phyloP scores from a whole-genome alignment of 2,113 vertebrate genomes.

The Lutjanus erythropterus region DNA sequence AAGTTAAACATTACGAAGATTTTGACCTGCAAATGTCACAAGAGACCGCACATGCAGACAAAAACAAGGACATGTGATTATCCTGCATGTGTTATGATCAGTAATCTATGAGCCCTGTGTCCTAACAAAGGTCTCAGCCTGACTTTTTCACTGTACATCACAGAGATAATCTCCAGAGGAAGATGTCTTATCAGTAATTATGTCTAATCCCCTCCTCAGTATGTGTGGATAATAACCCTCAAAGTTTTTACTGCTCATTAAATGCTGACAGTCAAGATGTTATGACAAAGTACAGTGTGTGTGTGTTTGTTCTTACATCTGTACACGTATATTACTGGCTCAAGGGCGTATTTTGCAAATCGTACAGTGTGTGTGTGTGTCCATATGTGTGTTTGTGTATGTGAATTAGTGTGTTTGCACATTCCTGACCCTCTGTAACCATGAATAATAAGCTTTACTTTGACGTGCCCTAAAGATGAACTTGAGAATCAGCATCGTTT shows the following conservation, averaged over 20 bases:
- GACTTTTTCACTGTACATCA: slow-evolving; percentile 49
- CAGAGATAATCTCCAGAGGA: slow-evolving; percentile 65
- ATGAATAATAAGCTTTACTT: slow-evolving; percentile 74
- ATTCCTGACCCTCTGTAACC: slow-evolving; percentile 58
- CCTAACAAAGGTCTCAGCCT: slow-evolving; percentile 36
- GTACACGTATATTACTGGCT: neutral
- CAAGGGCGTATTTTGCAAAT: neutral
- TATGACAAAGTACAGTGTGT: slow-evolving; percentile 10
- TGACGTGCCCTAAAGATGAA: slow-evolving; percentile 79
- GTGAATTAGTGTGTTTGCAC: slow-evolving; percentile 52
- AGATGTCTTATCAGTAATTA: slow-evolving; percentile 60
- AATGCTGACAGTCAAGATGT: slow-evolving; percentile 27
- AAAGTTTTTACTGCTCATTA: slow-evolving; percentile 46
- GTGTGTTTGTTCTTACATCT: neutral
- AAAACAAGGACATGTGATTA: slow-evolving; percentile 31
- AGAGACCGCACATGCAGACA: neutral
- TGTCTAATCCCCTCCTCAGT: slow-evolving; percentile 59
- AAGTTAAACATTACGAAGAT: neutral
- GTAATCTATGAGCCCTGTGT: slow-evolving; percentile 25
- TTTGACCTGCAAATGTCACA: neutral
- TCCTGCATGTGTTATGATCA: slow-evolving; percentile 25
- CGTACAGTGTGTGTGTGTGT: neutral
- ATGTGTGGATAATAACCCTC: slow-evolving; percentile 29
- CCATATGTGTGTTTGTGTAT: neutral
- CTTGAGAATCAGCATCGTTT: slow-evolving; percentile 73